A percentile compares a stretch with the other conserved stretches of the same genome.
Evolutionary conservation across 2,797 vertebrate species (phyloP).

Genomic region (Distichodus sexfasciatus): DNA sequence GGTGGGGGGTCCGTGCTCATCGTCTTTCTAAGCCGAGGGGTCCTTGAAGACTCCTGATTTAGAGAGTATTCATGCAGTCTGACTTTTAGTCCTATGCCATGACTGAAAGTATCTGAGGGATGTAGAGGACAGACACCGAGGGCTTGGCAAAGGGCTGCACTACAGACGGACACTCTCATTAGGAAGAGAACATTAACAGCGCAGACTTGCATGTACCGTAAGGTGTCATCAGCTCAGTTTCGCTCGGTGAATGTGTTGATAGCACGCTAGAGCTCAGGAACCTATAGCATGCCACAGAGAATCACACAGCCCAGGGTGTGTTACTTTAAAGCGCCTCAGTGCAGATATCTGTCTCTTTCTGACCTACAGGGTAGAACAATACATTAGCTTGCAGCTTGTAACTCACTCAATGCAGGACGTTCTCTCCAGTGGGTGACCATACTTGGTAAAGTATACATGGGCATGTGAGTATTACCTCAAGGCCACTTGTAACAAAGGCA

Average conservation of each 20-base stretch:
- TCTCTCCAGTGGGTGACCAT: slow-evolving; percentile 14
- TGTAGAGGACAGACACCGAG: slow-evolving; percentile 28
- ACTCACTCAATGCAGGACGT: background rate
- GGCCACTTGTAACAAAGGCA: slow-evolving; percentile 1
- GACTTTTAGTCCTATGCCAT: background rate
- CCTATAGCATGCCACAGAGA: slow-evolving; percentile 11
- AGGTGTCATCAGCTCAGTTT: slow-evolving; percentile 27
- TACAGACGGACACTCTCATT: slow-evolving; percentile 42
- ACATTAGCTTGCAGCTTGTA: background rate
- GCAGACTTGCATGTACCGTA: slow-evolving; percentile 27
- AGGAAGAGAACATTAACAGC: slow-evolving; percentile 39
- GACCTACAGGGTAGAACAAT: background rate
- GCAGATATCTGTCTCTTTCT: background rate
- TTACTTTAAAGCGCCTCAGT: background rate
- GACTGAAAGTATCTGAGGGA: slow-evolving; percentile 25
- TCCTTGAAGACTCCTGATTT: too few species aligned
- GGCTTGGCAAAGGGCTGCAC: slow-evolving; percentile 38
- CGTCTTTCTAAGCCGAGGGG: too few species aligned
- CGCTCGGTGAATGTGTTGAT: slow-evolving; percentile 17
- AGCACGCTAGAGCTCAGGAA: background rate
- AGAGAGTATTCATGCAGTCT: slow-evolving; percentile 18
- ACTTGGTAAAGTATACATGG: slow-evolving; percentile 28
- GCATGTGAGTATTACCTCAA: background rate
- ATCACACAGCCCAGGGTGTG: background rate
- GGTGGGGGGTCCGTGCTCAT: too few species aligned